A percentile compares a stretch with the other conserved stretches of the same genome.
phyloP scores from a whole-genome alignment of 2,888 invertebrate species.

The Trichogramma dendrolimi region DNA sequence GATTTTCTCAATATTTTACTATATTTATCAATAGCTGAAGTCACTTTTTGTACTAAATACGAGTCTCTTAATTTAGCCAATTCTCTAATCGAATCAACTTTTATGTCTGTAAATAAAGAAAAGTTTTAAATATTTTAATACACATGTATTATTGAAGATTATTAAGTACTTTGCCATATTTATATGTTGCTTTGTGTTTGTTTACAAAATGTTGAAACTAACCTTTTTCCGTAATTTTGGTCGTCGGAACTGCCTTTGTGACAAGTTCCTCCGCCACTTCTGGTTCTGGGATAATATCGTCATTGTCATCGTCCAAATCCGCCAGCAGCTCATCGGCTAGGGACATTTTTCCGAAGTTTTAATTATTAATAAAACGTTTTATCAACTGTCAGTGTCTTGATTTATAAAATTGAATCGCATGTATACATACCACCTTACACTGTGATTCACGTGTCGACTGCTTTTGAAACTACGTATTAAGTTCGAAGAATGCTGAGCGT shows the following conservation, averaged over 20 bases:
- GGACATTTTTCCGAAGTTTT: slow-evolving; percentile 67
- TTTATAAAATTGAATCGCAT: not conserved
- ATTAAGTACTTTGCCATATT: no score
- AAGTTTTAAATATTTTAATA: slow-evolving; percentile 2
- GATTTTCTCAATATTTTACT: slow-evolving; percentile 64
- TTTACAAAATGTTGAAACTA: slow-evolving; percentile 22
- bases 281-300: slow-evolving; percentile 58
- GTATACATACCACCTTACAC: no score
- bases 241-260: slow-evolving; percentile 37
- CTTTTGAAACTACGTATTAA: no score
- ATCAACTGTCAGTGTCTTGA: no score
- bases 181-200: not conserved
- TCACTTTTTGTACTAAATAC: slow-evolving; percentile 65
- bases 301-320: slow-evolving; percentile 90
- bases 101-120: slow-evolving; percentile 44
- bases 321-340: slow-evolving; percentile 95
- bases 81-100: slow-evolving; percentile 74
- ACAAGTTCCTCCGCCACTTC: slow-evolving; percentile 45
- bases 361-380: not conserved
- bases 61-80: slow-evolving; percentile 87
- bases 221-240: slow-evolving; percentile 49
- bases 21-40: slow-evolving; percentile 72
- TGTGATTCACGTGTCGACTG: no score
- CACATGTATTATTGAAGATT: not conserved
- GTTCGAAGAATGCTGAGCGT: no score